Evolutionary conservation across 2,797 vertebrate genomes (phyloP).

Genomic region (Gambelia wislizenii): DNA sequence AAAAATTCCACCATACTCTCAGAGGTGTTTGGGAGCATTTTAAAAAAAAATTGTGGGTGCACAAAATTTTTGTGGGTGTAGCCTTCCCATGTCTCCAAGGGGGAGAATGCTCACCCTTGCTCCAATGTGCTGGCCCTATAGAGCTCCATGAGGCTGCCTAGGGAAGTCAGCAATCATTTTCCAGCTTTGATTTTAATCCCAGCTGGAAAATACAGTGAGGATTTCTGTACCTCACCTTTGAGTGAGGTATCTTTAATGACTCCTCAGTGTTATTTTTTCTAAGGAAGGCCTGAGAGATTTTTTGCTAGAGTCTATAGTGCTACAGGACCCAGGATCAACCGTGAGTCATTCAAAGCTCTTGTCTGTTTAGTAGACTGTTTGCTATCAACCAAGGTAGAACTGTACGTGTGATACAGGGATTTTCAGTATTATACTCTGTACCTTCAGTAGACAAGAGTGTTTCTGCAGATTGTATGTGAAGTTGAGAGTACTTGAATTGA

Average conservation of each 20-base stretch:
- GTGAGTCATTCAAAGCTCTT: not conserved
- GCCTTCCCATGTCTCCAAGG: too few species aligned
- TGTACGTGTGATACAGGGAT: not conserved
- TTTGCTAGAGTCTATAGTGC: not conserved
- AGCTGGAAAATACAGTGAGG: not conserved
- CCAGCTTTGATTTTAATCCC: not conserved
- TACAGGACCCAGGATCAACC: not conserved
- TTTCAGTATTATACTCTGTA: not conserved
- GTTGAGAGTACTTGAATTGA: not conserved
- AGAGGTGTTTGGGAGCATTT: too few species aligned
- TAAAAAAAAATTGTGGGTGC: too few species aligned
- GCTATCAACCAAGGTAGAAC: not conserved
- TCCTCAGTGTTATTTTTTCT: not conserved
- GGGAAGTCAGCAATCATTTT: not conserved
- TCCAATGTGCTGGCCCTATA: too few species aligned
- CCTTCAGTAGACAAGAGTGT: not conserved
- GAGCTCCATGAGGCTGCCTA: not conserved
- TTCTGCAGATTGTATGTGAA: not conserved
- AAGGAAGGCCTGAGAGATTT: not conserved
- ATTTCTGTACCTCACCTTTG: not conserved
- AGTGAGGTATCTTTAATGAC: not conserved
- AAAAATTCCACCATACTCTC: too few species aligned
- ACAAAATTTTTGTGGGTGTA: too few species aligned
- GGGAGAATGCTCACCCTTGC: too few species aligned
- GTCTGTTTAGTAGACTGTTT: not conserved